phyloP scores from a whole-genome alignment of 2,797 vertebrate genomes.

The Adelosebastes latens region DNA sequence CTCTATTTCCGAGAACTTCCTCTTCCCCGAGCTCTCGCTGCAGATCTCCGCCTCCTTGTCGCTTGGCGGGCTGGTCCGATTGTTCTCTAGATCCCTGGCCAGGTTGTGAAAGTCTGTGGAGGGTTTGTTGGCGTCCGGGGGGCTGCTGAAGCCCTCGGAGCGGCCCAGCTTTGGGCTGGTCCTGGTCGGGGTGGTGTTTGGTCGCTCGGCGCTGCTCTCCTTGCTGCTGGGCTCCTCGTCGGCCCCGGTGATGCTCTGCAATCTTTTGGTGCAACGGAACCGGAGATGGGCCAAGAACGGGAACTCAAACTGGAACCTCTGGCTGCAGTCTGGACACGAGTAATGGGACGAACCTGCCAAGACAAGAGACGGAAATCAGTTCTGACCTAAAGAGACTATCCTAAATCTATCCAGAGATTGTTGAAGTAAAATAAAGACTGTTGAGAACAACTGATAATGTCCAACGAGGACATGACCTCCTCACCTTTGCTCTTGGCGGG shows the following conservation, averaged over 20 bases:
- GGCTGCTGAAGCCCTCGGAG: constrained; percentile 72
- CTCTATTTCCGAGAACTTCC: constrained; percentile 86
- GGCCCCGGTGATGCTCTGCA: constrained; percentile 80
- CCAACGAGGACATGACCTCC: background rate
- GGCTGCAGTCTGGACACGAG: constrained; percentile 93
- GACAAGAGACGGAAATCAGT: background rate
- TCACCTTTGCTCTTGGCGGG: constrained; percentile 87
- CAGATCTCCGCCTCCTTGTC: constrained; percentile 88
- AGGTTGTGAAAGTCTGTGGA: constrained; percentile 97
- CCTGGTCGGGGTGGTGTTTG: constrained; percentile 56
- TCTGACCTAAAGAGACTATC: background rate
- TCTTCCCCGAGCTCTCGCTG: constrained; percentile 85
- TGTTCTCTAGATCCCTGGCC: constrained; percentile 93
- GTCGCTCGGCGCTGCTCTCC: constrained; percentile 71
- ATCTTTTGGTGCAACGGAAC: constrained; percentile 95
- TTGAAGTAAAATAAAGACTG: background rate
- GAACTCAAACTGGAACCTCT: constrained; percentile 96
- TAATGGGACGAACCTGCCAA: constrained; percentile 86
- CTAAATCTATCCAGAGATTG: background rate
- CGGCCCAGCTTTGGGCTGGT: constrained; percentile 81
- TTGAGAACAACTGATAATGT: background rate
- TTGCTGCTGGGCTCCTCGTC: constrained; percentile 77
- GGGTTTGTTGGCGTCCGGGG: constrained; percentile 85
- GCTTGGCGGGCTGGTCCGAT: constrained; percentile 80
- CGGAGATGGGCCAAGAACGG: constrained; percentile 93